phyloP scores from a whole-genome alignment of 2,888 invertebrate species.

The Bombylius major region DNA sequence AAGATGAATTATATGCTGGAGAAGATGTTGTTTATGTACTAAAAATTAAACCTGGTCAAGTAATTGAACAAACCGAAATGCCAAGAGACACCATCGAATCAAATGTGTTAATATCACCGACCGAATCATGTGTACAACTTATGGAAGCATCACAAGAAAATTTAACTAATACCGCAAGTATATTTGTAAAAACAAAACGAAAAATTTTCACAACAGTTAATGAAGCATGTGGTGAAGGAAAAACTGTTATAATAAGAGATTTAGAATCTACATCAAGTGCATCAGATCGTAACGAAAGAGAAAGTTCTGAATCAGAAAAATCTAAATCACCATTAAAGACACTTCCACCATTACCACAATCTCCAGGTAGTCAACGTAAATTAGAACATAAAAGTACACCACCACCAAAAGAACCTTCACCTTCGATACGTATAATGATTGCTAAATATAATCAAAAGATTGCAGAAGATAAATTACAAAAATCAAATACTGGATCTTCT shows the following conservation, averaged over 20 bases:
- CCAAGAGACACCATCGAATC: constrained; percentile 3
- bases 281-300: constrained; percentile 13
- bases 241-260: constrained; percentile 9
- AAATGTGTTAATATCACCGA: constrained; percentile 18
- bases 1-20: constrained; percentile 21
- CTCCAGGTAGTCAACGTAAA: constrained; percentile 44
- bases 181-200: constrained; percentile 67
- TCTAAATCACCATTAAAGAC: constrained; percentile 12
- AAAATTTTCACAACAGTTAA: constrained; percentile 65
- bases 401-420: constrained; percentile 50
- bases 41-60: constrained; percentile 31
- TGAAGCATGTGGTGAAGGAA: constrained; percentile 16
- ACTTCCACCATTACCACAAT: constrained; percentile 46
- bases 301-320: constrained; percentile 10
- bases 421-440: constrained; percentile 57
- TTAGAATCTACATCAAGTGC: constrained; percentile 14
- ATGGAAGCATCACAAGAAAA: constrained; percentile 16
- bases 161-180: constrained; percentile 37
- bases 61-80: constrained; percentile 23
- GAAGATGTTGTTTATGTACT: constrained; percentile 32
- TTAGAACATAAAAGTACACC: constrained; percentile 30
- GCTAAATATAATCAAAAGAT: constrained; percentile 41
- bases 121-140: constrained; percentile 18
- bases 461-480: constrained; percentile 41
- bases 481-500: constrained; percentile 31